Evolutionary conservation across 2,888 invertebrate species (phyloP), one percentile per base, ranked within the genome.

Genomic region (Scaptomyza parva): DNA sequence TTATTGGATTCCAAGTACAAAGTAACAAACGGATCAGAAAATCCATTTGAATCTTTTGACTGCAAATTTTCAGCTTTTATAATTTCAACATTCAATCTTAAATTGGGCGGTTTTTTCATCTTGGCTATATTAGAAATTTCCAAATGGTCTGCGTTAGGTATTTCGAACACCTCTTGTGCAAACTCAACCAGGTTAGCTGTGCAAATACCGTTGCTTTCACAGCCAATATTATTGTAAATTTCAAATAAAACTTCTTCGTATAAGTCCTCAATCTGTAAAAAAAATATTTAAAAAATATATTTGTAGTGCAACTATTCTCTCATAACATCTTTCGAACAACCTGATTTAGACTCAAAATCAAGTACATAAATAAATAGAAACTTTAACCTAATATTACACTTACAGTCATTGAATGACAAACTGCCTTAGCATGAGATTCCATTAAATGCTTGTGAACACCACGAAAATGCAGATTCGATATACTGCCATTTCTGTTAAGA

Each of bases 21-120:
- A 72, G 98, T 98, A 60, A 99, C 98, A 91, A 98, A 99, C 0
- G 99, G 99, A 92, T 99, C 99, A 84, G 98, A 98, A 75, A 97
- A 94, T n/a, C 99, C 97, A 89, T 96, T 97, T 0, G 97, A 94
- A 91, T 97, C 97, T 92, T 97, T 97, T 18, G 97, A 95, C 67
- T 94, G 93, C 41, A 97, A 92, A 83, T 97, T 96, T 92, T 96
- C 97, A 1, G 96, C 97, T 92, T 97, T 97, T 53, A 97, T 94
- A 5, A 97, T 94, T 92, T 97, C 96, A 9, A 97, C 95, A 89
- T 97, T 97, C 41, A 97, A 92, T 91, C 96, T 94, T 81, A 97
- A 93, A 85, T 96, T 96, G 0, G 97, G 97, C 1, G 97, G 95
- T 93, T 97, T 96, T 91, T 96, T 96, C 12, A 94, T 94, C 88